phyloP scores from a whole-genome alignment of 2,797 vertebrate genomes.

The Toxotes lorentzi region DNA sequence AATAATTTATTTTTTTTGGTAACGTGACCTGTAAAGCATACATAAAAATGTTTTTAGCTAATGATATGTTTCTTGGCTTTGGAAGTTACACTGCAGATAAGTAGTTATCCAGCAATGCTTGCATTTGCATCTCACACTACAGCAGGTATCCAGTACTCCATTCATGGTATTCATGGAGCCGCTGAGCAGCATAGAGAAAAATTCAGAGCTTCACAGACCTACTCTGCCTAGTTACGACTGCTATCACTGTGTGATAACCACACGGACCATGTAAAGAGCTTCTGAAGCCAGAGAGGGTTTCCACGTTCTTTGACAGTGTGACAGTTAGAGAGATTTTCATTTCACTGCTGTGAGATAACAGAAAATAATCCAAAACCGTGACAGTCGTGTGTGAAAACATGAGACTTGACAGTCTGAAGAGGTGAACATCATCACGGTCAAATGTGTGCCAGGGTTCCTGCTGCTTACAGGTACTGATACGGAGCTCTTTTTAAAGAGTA shows the following conservation, averaged over 20 bases:
- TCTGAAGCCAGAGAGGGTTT: slow-evolving; percentile 6
- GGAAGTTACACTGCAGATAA: no score
- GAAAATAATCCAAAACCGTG: slow-evolving; percentile 7
- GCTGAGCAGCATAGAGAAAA: neutral
- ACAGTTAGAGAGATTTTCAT: slow-evolving; percentile 27
- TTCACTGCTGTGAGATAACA: slow-evolving; percentile 41
- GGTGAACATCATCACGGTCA: slow-evolving; percentile 7
- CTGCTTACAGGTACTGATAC: slow-evolving; percentile 18
- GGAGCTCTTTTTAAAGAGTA: slow-evolving; percentile 15
- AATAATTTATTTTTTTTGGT: no score
- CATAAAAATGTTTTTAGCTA: neutral
- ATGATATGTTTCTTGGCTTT: neutral
- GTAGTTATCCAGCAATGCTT: no score
- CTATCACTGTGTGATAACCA: neutral
- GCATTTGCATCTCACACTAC: no score
- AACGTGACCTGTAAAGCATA: no score
- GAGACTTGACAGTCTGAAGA: slow-evolving; percentile 15
- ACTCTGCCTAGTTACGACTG: neutral
- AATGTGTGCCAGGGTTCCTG: neutral
- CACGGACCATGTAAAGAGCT: neutral
- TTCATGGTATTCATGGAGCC: neutral
- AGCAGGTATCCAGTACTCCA: neutral
- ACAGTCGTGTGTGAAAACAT: slow-evolving; percentile 25
- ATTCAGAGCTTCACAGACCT: neutral
- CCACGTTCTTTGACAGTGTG: slow-evolving; percentile 9